These are phyloP conservation scores for Coturnix japonica DNA, from an alignment of 2,113 vertebrate species.

Conservation along the genomic window DNA sequence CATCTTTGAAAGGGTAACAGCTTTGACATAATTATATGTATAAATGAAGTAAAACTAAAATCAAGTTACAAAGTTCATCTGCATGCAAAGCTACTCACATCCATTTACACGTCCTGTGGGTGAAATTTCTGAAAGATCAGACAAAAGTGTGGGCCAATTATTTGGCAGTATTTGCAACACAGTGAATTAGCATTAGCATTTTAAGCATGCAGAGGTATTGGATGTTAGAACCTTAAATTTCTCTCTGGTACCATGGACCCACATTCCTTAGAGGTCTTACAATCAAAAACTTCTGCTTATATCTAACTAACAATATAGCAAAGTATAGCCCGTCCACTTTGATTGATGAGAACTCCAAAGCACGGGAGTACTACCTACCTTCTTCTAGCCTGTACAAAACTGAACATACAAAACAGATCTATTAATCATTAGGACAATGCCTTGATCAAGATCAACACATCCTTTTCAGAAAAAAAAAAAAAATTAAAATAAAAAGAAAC, in stretches of 20 bases:
- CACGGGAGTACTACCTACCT: background rate
- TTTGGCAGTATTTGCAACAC: background rate
- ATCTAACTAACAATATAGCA: background rate
- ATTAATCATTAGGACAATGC: conserved; percentile 27
- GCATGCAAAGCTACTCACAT: background rate
- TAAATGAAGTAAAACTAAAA: background rate
- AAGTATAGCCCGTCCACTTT: background rate
- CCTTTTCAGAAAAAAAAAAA: background rate
- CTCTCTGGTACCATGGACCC: background rate
- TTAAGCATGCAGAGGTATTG: background rate
- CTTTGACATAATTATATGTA: background rate
- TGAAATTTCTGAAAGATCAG: background rate
- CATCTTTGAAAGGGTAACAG: background rate
- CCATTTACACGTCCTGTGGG: background rate
- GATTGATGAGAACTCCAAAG: conserved; percentile 10
- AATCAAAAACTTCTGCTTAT: background rate
- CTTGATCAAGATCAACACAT: conserved; percentile 4
- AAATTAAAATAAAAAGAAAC: background rate
- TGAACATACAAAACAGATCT: background rate
- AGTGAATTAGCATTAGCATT: background rate
- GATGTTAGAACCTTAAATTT: background rate
- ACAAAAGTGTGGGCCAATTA: background rate
- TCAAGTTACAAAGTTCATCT: background rate
- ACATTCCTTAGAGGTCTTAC: background rate
- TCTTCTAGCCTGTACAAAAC: background rate